phyloP scores from a whole-genome alignment of 1,140 invertebrate species.

The Rhagoletis zephyria region DNA sequence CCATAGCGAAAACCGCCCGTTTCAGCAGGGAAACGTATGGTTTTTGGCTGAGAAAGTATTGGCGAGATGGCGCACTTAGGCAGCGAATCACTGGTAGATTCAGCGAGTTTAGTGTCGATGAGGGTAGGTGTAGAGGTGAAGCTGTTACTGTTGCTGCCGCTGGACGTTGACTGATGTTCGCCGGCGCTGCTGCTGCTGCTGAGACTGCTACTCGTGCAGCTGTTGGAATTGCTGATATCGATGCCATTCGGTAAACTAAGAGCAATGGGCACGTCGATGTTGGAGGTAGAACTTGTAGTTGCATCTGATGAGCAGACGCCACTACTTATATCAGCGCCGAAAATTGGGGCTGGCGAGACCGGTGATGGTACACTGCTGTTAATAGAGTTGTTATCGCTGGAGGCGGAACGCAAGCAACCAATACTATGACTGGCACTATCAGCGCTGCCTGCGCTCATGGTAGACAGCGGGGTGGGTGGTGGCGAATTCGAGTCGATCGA shows the following conservation, averaged over 20 bases:
- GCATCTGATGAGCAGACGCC: neutral
- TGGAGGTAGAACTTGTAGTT: slow-evolving; percentile 61
- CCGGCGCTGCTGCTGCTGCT: slow-evolving; percentile 54
- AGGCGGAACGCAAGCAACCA: neutral
- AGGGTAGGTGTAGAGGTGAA: slow-evolving; percentile 54
- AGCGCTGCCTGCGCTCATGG: neutral
- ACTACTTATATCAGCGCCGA: neutral
- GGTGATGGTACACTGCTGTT: slow-evolving; percentile 14
- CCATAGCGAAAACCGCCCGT: slow-evolving; percentile 67
- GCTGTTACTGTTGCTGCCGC: slow-evolving; percentile 9
- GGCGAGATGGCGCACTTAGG: slow-evolving; percentile 76
- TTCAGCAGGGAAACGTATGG: slow-evolving; percentile 82
- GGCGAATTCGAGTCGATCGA: slow-evolving; percentile 41
- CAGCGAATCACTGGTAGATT: slow-evolving; percentile 60
- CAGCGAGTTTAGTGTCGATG: slow-evolving; percentile 65
- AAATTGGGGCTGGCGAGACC: slow-evolving; percentile 53
- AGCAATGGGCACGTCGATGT: slow-evolving; percentile 50
- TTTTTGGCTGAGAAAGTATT: slow-evolving; percentile 84
- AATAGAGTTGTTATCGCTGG: slow-evolving; percentile 23
- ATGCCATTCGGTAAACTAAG: slow-evolving; percentile 56
- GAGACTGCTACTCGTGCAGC: slow-evolving; percentile 21
- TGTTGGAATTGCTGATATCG: slow-evolving; percentile 59
- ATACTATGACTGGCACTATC: slow-evolving; percentile 22
- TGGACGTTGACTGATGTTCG: slow-evolving; percentile 51
- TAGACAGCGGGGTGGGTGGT: slow-evolving; percentile 8